These are phyloP conservation scores for Xestia sexstrigata DNA, from an alignment of 2,888 invertebrate species.

Conservation along the genomic window DNA sequence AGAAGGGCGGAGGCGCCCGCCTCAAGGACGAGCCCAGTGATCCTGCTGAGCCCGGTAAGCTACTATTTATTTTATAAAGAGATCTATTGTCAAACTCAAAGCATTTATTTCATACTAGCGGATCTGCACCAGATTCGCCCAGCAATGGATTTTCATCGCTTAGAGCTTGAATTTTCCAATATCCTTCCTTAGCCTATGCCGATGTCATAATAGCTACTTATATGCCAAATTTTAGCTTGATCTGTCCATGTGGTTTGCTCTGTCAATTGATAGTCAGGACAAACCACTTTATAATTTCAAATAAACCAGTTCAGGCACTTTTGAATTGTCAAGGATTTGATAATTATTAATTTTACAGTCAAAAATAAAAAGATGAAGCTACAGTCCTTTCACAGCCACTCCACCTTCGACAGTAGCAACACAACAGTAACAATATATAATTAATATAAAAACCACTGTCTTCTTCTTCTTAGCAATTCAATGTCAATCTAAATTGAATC, in stretches of 20 bases:
- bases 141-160: neutral
- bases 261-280: neutral
- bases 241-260: neutral
- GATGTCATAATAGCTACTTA: neutral
- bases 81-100: neutral
- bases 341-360: neutral
- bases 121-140: neutral
- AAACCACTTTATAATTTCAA: neutral
- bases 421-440: neutral
- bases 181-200: neutral
- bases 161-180: neutral
- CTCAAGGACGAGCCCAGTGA: conserved; percentile 89
- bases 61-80: neutral
- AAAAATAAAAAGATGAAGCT: neutral
- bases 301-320: neutral
- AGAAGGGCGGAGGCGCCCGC: conserved; percentile 90
- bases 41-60: conserved; percentile 88
- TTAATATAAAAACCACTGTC: neutral
- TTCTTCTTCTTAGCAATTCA: neutral
- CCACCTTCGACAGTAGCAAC: neutral
- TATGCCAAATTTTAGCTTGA: neutral
- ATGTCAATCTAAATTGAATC: neutral
- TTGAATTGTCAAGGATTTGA: neutral
- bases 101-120: neutral
- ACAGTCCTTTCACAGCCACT: neutral